Conservation (phyloP, 2,888 invertebrate species). For the Dryobota labecula region DNA sequence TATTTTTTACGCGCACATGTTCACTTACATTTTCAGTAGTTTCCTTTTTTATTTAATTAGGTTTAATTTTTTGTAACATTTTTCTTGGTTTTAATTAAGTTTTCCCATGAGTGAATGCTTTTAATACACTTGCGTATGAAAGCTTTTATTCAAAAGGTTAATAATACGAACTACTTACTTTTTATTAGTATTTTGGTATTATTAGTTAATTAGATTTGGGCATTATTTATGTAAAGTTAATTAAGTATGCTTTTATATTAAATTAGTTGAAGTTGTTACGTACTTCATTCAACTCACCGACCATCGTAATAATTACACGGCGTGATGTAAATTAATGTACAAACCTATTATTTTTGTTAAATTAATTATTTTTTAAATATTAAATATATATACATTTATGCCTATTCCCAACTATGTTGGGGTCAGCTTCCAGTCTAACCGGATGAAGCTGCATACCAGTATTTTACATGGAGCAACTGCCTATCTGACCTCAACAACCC, state of each 20-base stretch:
- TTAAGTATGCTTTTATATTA: neutral
- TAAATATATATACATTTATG: too few species aligned
- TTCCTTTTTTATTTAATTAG: neutral
- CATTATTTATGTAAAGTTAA: neutral
- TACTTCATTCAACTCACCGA: neutral
- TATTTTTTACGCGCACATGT: constrained; percentile 32
- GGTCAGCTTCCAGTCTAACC: too few species aligned
- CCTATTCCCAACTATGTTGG: too few species aligned
- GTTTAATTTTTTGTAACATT: constrained; percentile 1
- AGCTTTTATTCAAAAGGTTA: constrained; percentile 25
- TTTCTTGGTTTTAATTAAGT: constrained; percentile 40
- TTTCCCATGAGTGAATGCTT: constrained; percentile 17
- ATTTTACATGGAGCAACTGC: too few species aligned
- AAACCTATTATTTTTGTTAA: neutral
- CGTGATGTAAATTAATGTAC: neutral
- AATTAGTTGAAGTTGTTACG: neutral
- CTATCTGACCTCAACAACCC: too few species aligned
- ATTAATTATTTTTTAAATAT: neutral
- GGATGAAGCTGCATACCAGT: too few species aligned
- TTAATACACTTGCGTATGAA: neutral
- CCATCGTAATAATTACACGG: neutral
- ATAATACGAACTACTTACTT: neutral
- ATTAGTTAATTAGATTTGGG: neutral
- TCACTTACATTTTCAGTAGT: neutral
- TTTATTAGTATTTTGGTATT: neutral